A percentile compares a stretch with the other conserved stretches of the same genome.
Evolutionary conservation across 2,113 vertebrate genomes (phyloP).

Genomic region (Guaruba guarouba): DNA sequence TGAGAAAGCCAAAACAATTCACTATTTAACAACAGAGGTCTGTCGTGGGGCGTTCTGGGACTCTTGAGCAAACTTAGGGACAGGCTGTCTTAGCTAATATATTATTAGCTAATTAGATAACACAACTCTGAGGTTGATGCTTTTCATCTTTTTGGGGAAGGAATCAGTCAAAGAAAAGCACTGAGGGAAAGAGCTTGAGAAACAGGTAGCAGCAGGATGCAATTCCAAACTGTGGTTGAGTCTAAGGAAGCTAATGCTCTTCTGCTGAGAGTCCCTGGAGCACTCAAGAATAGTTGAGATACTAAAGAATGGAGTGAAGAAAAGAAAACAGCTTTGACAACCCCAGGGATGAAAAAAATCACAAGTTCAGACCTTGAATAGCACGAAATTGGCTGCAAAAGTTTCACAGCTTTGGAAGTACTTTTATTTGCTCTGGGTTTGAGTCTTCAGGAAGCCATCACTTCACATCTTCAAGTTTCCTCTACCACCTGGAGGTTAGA

Average conservation of each 20-base stretch:
- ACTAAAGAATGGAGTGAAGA: background rate
- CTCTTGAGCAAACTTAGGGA: background rate
- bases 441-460: slow-evolving; percentile 36
- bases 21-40: background rate
- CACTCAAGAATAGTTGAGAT: background rate
- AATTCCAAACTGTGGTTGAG: background rate
- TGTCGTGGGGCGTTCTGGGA: background rate
- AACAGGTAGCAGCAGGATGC: background rate
- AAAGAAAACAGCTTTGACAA: background rate
- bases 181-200: background rate
- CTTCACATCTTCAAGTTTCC: background rate
- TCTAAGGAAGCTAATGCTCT: background rate
- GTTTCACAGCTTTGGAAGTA: background rate
- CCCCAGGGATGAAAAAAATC: background rate
- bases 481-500: slow-evolving; percentile 37
- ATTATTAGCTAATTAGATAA: background rate
- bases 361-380: background rate
- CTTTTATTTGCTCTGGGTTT: slow-evolving; percentile 58
- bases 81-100: background rate
- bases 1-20: background rate
- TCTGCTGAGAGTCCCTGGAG: background rate
- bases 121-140: background rate
- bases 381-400: slow-evolving; percentile 22
- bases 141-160: background rate
- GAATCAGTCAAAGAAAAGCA: background rate